Evolutionary conservation across 1,140 invertebrate genomes (phyloP).

Genomic region (Leucophenga varia): DNA sequence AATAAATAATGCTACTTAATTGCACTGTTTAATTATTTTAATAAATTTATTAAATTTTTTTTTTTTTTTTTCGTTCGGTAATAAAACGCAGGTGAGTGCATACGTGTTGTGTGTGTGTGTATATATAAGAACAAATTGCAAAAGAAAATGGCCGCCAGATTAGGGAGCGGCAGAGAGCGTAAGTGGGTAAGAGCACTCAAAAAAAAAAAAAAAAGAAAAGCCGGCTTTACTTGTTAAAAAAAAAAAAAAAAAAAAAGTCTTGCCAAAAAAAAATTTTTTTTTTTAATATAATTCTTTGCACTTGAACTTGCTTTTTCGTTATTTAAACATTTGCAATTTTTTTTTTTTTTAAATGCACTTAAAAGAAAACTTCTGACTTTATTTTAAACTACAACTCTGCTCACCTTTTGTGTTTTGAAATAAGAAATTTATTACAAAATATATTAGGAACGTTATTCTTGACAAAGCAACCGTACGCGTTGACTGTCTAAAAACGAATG

Average conservation of each 20-base stretch:
- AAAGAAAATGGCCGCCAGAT: too few species aligned
- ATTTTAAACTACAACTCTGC: background rate
- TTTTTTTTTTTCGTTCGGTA: too few species aligned
- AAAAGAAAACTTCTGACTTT: background rate
- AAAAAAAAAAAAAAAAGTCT: too few species aligned
- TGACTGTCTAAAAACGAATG: constrained; percentile 48
- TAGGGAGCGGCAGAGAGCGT: too few species aligned
- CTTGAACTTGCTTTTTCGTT: background rate
- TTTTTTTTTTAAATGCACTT: background rate
- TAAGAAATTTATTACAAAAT: too few species aligned
- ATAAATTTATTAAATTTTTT: too few species aligned
- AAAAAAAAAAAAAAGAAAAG: background rate
- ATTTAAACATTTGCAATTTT: constrained; percentile 1
- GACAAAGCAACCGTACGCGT: constrained; percentile 35
- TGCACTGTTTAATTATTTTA: too few species aligned
- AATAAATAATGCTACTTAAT: too few species aligned
- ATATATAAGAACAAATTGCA: too few species aligned
- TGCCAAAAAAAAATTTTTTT: background rate
- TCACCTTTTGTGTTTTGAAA: background rate
- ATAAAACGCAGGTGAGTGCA: too few species aligned
- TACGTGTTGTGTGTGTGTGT: too few species aligned
- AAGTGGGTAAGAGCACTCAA: background rate
- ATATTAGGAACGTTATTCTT: too few species aligned
- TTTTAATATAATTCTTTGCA: background rate
- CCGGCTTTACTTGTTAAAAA: background rate